Evolutionary conservation across 2,888 invertebrate genomes (phyloP), one percentile per base, ranked within the genome.

Genomic region (Phalangium opilio): DNA sequence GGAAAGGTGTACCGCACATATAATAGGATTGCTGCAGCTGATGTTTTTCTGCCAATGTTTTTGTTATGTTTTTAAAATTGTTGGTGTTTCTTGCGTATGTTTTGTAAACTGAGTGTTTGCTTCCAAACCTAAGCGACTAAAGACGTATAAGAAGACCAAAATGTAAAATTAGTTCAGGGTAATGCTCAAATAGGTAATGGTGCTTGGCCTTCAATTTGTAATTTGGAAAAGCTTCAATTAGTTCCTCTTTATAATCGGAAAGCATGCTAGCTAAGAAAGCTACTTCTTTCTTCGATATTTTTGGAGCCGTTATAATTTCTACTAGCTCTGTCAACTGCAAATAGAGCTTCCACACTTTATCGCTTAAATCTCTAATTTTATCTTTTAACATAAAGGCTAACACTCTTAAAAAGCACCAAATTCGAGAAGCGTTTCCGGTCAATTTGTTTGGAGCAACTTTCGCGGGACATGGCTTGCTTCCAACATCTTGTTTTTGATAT

Each of bases 111-210:
- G n/a, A n/a, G n/a, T n/a, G n/a, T n/a, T n/a, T 47, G 20, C 43
- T 43, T 35, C 43, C 47, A 47, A 47, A 47, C n/a, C 39, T 21
- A 33, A 47, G 38, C 14, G 43, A 43, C 36, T 39, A 43, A 14
- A 41, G 33, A 38, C 43, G 35, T 43, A 12, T 17, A 47, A n/a
- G n/a, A n/a, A n/a, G n/a, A n/a, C n/a, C n/a, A n/a, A n/a, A n/a
- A n/a, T n/a, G n/a, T n/a, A n/a, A 27, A 43, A 39, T 43, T 14
- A 43, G 32, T 17, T 17, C 20, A 18, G 27, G 27, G 14, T 4
- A 34, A 43, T 43, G 41, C 32, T 43, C 17, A 2, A 7, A 7
- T 8, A 40, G 35, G 18, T 41, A 40, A 27, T 42, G 42, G 36
- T 48, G 20, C 15, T 48, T 44, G 12, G 43, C 21, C 15, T 27